Base-by-base conservation (phyloP, 2,113 vertebrate genomes). In the Seriola quinqueradiata region DNA sequence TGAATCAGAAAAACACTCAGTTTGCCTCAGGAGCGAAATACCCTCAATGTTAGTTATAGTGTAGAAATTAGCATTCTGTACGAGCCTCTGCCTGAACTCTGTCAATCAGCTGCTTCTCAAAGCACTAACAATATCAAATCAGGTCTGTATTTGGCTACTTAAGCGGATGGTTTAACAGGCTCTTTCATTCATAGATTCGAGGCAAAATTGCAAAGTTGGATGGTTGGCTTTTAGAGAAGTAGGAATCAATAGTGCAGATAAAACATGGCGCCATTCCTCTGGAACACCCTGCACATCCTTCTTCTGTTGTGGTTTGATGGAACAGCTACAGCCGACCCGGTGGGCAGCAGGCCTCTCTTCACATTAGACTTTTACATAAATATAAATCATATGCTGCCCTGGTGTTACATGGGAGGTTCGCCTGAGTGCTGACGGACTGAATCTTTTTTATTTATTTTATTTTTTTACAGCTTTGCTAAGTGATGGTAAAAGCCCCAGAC, bases 121-220 rank as follows among this genome's bases (percentile, higher is more conserved):
- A 48, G 9, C 19, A 46, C 59, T 58, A 34, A 48, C 67, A 54
- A 32, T 36, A 10, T 59, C 21, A 65, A 68, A 25, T 42, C 8
- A 40, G 8, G 5, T 79, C 19, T 34, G 5, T 11, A 21, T 73
- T 63, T 50, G 7, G 21, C 16, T 44, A 5, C n/a, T 38, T 46
- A 32, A 46, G 34, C n/a, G 40, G n/a, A 32, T 71, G 25, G 60
- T 14, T 71, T 25, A 79, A 78, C 17, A 38, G 25, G 8, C 40
- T 50, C 21, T 48, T 75, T 82, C 23, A 59, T 72, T 72, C 34
- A 69, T 16, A 32, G 14, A 87, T 69, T 59, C 16, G 38, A 66
- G 23, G 3, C 2, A 21, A 77, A 75, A 28, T 65, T 57, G 0
- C 40, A 42, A 42, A 42, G 75, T 48, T 2, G 5, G 32, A 50